These are phyloP conservation scores for Diachasma alloeum DNA, from an alignment of 1,140 invertebrate genomes.

Conservation along the genomic window DNA sequence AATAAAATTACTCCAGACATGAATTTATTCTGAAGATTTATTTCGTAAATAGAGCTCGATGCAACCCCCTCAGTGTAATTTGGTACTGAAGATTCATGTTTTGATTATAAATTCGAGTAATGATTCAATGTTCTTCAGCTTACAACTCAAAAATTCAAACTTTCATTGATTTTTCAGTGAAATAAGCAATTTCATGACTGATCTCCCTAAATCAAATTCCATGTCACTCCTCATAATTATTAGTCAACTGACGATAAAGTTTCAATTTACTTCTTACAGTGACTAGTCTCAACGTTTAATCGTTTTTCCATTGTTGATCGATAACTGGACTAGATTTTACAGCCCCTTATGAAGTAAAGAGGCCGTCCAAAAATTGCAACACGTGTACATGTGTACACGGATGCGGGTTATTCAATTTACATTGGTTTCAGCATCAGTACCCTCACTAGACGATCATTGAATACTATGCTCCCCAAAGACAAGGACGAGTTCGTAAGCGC, in stretches of 20 bases:
- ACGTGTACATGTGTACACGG: slow-evolving; percentile 56
- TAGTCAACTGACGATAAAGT: neutral
- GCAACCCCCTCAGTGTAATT: too few relatives aligned
- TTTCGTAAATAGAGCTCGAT: too few relatives aligned
- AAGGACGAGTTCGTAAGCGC: slow-evolving; percentile 59
- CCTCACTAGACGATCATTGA: slow-evolving; percentile 75
- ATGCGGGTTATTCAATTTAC: slow-evolving; percentile 64
- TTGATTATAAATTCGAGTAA: too few relatives aligned
- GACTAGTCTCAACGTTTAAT: too few relatives aligned
- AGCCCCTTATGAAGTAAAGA: slow-evolving; percentile 73
- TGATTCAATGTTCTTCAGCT: too few relatives aligned
- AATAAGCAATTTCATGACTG: too few relatives aligned
- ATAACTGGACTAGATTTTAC: neutral
- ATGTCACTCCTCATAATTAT: neutral
- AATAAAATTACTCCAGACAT: too few relatives aligned
- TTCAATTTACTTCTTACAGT: neutral
- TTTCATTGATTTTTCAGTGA: too few relatives aligned
- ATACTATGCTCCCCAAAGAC: slow-evolving; percentile 76
- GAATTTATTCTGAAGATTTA: too few relatives aligned
- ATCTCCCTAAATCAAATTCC: too few relatives aligned
- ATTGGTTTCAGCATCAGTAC: slow-evolving; percentile 73
- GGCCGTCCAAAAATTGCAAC: slow-evolving; percentile 74
- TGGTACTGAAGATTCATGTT: too few relatives aligned
- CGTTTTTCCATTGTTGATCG: neutral
- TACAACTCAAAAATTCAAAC: too few relatives aligned